Base-by-base conservation (phyloP, 2,797 vertebrate species). In the Merluccius polli region DNA sequence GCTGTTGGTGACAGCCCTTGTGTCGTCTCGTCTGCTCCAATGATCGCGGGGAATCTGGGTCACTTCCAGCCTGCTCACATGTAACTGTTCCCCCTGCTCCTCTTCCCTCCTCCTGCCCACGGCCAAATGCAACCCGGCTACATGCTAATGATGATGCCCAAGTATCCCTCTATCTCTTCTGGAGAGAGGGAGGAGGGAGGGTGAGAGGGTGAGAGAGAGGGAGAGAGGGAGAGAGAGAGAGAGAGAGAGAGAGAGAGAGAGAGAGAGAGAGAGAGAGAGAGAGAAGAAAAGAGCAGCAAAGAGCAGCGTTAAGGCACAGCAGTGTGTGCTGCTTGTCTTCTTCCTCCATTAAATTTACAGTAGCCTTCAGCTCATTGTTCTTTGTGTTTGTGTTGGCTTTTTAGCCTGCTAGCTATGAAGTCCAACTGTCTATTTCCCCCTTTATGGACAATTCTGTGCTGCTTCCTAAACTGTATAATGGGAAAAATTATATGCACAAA, bases 21-120 rank as follows among this genome's bases (percentile, higher is more conserved):
- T 88, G 87, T 83, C 65, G 90, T 92, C 90, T 92, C 85, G 82
- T 91, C 89, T 91, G 89, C 92, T 87, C 82, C 87, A 89, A 84
- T 92, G 92, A 90, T 93, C 90, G 85, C 70, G 75, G 87, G 90
- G 92, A 93, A 94, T 93, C 92, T 94, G 93, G 94, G 94, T 92
- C 93, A 94, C 87, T 92, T 93, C 90, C 89, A 93, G 90, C 90
- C 90, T 78, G 88, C 89, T 94, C 89, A 80, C 90, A 90, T 91
- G 83, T 79, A 89, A 79, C 90, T 82, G 72, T 84, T 88, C 87
- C 89, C 85, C 75, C 83, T 89, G 87, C 88, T 90, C 87, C 82
- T 81, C 85, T 48, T 81, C 84, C 82, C 83, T 84, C 81, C 73
- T 27, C 59, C 59, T 12, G 86, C 91, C 90, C 83, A 75, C 82